phyloP scores from a whole-genome alignment of 2,797 vertebrate genomes.

The Spheniscus humboldti region DNA sequence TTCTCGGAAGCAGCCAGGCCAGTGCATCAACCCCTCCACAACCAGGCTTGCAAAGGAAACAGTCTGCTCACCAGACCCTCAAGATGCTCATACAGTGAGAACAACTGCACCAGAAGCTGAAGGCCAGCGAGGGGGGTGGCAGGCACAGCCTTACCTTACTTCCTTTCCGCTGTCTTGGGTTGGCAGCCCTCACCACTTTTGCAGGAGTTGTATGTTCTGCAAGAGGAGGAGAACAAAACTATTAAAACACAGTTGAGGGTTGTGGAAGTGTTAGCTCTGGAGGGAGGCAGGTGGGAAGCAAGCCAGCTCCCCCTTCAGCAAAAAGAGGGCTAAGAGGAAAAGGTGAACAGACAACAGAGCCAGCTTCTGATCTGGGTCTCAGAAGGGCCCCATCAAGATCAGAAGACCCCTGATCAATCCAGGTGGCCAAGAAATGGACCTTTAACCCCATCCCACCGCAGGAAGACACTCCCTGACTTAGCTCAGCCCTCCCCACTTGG shows the following conservation, averaged over 20 bases:
- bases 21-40: background rate
- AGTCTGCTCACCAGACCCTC: background rate
- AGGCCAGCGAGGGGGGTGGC: rapidly evolving
- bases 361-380: background rate
- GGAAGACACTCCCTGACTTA: background rate
- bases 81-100: background rate
- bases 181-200: constrained; percentile 93
- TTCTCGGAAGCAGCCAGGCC: background rate
- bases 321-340: background rate
- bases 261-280: background rate
- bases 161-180: constrained; percentile 85
- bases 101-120: background rate
- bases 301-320: background rate
- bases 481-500: background rate
- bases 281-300: background rate
- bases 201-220: constrained; percentile 87
- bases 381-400: background rate
- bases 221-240: constrained; percentile 9
- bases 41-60: background rate
- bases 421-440: background rate
- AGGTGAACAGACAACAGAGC: background rate
- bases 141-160: constrained; percentile 83
- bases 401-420: background rate
- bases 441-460: background rate
- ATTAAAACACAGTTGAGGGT: background rate